phyloP scores from a whole-genome alignment of 2,888 invertebrate species.

The Zaprionus obscuricornis region DNA sequence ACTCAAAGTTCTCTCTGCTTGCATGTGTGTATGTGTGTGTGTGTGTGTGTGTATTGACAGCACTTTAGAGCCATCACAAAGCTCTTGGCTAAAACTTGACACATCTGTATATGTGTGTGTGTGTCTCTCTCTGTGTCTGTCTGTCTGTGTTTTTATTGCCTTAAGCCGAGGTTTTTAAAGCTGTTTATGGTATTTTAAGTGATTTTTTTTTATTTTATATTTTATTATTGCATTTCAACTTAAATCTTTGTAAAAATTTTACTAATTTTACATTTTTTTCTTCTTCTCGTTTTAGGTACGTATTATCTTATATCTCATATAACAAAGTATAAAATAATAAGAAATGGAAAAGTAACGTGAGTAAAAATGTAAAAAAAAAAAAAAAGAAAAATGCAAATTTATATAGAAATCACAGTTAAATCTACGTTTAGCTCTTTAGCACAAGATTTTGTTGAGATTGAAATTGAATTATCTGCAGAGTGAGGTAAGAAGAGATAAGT shows the following conservation, averaged over 20 bases:
- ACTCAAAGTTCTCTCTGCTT: too few relatives aligned
- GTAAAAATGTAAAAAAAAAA: slow-evolving; percentile 12
- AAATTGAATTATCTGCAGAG: too few relatives aligned
- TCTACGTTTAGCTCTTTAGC: too few relatives aligned
- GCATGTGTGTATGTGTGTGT: background rate
- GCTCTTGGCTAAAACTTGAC: slow-evolving; percentile 20
- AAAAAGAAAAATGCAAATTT: slow-evolving; percentile 20
- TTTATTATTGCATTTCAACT: background rate
- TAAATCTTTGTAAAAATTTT: background rate
- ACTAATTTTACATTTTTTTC: slow-evolving; percentile 37
- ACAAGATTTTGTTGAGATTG: too few relatives aligned
- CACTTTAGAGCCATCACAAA: slow-evolving; percentile 34
- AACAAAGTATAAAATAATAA: slow-evolving; percentile 8
- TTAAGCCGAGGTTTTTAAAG: slow-evolving; percentile 28
- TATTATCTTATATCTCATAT: slow-evolving; percentile 18
- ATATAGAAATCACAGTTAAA: too few relatives aligned
- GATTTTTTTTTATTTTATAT: slow-evolving; percentile 51
- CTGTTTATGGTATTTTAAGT: slow-evolving; percentile 46
- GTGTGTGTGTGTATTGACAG: slow-evolving; percentile 32
- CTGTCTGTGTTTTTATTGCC: background rate
- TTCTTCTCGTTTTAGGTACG: slow-evolving; percentile 63
- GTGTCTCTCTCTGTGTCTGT: slow-evolving; percentile 2
- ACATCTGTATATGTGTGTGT: slow-evolving; percentile 6
- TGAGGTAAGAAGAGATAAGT: too few relatives aligned
- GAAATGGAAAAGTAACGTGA: slow-evolving; percentile 12